Base-by-base conservation (phyloP, 2,113 vertebrate species). In the Corynorhinus townsendii region DNA sequence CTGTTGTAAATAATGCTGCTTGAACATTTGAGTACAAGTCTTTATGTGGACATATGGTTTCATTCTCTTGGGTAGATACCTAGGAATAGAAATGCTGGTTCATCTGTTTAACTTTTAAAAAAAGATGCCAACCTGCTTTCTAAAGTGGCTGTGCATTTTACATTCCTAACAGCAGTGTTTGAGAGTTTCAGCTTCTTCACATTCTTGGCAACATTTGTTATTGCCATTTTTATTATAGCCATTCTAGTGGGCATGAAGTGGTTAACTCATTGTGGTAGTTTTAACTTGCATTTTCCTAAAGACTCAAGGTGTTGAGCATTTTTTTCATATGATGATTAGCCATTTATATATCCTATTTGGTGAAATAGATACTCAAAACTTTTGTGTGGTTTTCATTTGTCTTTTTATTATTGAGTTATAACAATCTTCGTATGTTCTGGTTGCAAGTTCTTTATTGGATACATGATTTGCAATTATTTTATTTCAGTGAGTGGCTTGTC, bases 1-100 rank as follows among this genome's bases (percentile, higher is more conserved):
- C 24, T 66, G 15, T 83, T 88, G 17, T 15, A 20, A 88, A 81
- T 84, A 79, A 92, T 87, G 47, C 6, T 81, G 10, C 64, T 56
- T 89, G 49, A 72, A 88, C n/a, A 47, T 95, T 93, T 92, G 79
- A 80, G 35, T 80, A 54, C 24, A 82, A 80, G 40, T 90, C n/a
- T 83, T 95, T 77, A 62, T 56, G 59, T 72, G 62, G 20, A 72
- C 10, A n/a, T 30, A 52, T 2, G 17, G 20, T 92, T 94, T 93
- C 83, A 49, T 89, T 86, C 47, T 71, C 30, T 80, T 81, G 86
- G 56, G 22, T 84, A 73, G 64, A 28, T 71, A 82, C 64, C 56
- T 75, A 54, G 90, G 26, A 85, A 62, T 91, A 83, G 81, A 86
- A 87, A 81, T 96, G 38, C 54, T 73, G 33, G 16, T 14, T 92